These are phyloP conservation scores for Petrocephalus schoutedeni DNA, from an alignment of 2,797 vertebrate species.

Conservation along the genomic window DNA sequence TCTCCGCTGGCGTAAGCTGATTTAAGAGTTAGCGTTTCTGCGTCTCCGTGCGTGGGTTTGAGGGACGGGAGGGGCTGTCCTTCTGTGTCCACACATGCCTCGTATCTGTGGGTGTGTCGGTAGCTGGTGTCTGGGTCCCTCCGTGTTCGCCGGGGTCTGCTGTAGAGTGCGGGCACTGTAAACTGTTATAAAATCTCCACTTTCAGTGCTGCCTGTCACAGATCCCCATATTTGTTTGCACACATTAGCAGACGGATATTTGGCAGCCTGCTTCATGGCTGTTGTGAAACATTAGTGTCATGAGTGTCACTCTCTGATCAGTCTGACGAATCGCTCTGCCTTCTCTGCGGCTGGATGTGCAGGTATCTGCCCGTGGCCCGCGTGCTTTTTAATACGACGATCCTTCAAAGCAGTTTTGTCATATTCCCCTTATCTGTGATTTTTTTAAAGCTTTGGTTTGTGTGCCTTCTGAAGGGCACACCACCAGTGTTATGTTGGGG, in stretches of 20 bases:
- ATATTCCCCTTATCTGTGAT: not conserved
- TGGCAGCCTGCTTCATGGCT: not conserved
- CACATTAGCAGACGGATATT: not conserved
- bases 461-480: not conserved
- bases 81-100: not conserved
- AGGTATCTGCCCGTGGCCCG: not conserved
- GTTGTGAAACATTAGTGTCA: constrained; percentile 10
- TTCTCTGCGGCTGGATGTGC: not conserved
- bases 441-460: not conserved
- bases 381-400: not conserved
- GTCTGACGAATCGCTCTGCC: not conserved
- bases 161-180: not conserved
- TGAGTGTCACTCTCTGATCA: not conserved
- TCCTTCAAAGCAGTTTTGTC: not conserved
- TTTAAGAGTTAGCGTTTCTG: not conserved
- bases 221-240: not conserved
- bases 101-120: not conserved
- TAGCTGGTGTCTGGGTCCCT: not conserved
- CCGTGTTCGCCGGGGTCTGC: not conserved
- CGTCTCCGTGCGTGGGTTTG: not conserved
- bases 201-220: not conserved
- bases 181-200: not conserved
- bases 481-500: not conserved
- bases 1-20: not conserved
- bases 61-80: not conserved